phyloP scores from a whole-genome alignment of 2,888 invertebrate species.

The Heliconius sara region DNA sequence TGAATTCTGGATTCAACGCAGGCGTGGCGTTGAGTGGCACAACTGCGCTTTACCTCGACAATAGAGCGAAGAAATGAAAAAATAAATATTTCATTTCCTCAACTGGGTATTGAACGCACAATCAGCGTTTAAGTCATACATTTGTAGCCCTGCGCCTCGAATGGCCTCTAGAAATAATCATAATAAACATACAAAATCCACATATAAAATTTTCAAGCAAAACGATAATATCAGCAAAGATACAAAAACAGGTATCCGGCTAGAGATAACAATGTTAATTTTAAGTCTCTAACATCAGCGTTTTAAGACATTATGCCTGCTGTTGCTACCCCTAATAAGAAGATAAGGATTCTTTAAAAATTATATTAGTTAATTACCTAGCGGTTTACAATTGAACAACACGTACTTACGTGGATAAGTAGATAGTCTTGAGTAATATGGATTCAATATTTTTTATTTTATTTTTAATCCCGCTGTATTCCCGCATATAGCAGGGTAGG shows the following conservation, averaged over 20 bases:
- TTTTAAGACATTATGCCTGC: neutral
- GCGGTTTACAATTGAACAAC: neutral
- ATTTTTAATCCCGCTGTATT: neutral
- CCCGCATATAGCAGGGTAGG: neutral
- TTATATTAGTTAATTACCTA: conserved; percentile 8
- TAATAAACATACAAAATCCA: neutral
- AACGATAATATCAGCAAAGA: neutral
- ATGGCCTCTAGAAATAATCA: neutral
- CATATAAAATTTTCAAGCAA: neutral
- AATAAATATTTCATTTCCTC: too few species aligned
- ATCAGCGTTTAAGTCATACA: too few species aligned
- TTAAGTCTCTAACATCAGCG: conserved; percentile 4
- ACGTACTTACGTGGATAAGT: too few species aligned
- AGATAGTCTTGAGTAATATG: too few species aligned
- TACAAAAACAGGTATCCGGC: conserved; percentile 10
- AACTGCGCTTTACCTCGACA: too few species aligned
- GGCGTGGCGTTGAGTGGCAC: too few species aligned
- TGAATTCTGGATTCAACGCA: too few species aligned
- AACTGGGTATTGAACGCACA: too few species aligned
- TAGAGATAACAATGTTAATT: conserved; percentile 10
- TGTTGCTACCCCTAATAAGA: neutral
- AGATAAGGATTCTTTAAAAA: conserved; percentile 14
- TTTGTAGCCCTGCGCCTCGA: too few species aligned
- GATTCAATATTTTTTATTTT: too few species aligned
- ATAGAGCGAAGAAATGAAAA: too few species aligned